Base-by-base conservation (phyloP, 2,113 vertebrate species). In the Piaya cayana region DNA sequence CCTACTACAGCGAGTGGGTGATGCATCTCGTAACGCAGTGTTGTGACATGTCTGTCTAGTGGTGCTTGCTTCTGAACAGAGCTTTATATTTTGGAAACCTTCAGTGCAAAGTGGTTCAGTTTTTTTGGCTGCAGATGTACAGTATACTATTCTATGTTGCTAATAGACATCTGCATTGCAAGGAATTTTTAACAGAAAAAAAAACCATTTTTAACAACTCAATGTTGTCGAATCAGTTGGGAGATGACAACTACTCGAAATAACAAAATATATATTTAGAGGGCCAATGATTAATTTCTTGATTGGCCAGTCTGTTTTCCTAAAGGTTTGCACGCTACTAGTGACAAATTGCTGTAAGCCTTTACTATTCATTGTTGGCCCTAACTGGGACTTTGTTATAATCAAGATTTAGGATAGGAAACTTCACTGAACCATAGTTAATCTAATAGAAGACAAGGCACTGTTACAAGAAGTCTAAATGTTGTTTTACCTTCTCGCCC, bases 121-220 rank as follows among this genome's bases (percentile, higher is more conserved):
- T 98, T 97, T 98, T 98, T 99, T 99, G 99, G 98, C 99, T 99
- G 98, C 98, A 98, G 97, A 98, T 98, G 98, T 98, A 98, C 98
- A 94, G 98, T 97, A 98, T 96, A 79, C 93, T 97, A 94, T 90
- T 97, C 95, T 97, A 97, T 99, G 98, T 98, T 98, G 96, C 97
- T 97, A 98, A 98, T 98, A 99, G 99, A 98, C 98, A 99, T 99
- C 99, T 99, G 99, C 99, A 99, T 99, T 99, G 95, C 91, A 95
- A 96, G 64, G 59, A 90, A 84, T 89, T 95, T 95, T 90, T 79
- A 89, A 90, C 15, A 12, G 30, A 50, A 93, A 92, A 93, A 95
- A 53, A 70, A 37, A n/a, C n/a, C 3, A 11, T 71, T 94, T 93
- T 69, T 76, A 94, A 82, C 37, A 81, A 55, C 32, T 86, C 59